Base-by-base conservation (phyloP, 2,113 vertebrate species). In the Colossoma macropomum region DNA sequence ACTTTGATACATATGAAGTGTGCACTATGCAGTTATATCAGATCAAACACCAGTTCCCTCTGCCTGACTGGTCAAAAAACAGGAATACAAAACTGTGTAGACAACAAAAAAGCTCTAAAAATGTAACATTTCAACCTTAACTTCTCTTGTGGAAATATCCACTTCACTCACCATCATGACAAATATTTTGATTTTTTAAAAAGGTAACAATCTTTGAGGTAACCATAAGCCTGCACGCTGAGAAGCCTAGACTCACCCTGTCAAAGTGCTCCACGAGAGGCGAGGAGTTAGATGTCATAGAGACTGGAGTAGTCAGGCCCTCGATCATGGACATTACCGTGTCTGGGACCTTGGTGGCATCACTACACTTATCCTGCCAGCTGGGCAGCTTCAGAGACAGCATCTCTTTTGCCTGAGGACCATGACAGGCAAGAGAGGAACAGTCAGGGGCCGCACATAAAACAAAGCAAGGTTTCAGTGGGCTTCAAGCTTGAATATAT, bases 291-390 rank as follows among this genome's bases (percentile, higher is more conserved):
- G 96, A 96, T 0, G 96, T 95, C 65, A 89, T 89, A 0, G 95
- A 93, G 0, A 93, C 7, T 0, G 95, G 94, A 1, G 93, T 95
- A 81, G 71, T 92, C 45, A 97, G 92, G 16, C 94, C 94, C 0
- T 98, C 96, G 10, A 98, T 97, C 95, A 98, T 97, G 81, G 90
- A 93, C 41, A 90, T 89, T 79, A 99, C 89, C 0, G 95, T 96
- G 75, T 98, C 97, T 1, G 98, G 97, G 54, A 98, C 96, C 86
- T 95, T 94, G 79, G 95, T 96, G 91, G 96, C 96, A 88, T 99
- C 96, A 0, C 92, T 93, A 34, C 98, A 99, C 68, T 95, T 97
- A 30, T 97, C 96, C 92, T 97, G 96, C 98, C 98, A 99, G 56
- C 63, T 92, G 25, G 95, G 95, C 83, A 99, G 90, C 86, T 95